A percentile compares a stretch with the other conserved stretches of the same genome.
Conservation (phyloP, 92 coral and sea anemone genomes). For the Pocillopora grandis region DNA sequence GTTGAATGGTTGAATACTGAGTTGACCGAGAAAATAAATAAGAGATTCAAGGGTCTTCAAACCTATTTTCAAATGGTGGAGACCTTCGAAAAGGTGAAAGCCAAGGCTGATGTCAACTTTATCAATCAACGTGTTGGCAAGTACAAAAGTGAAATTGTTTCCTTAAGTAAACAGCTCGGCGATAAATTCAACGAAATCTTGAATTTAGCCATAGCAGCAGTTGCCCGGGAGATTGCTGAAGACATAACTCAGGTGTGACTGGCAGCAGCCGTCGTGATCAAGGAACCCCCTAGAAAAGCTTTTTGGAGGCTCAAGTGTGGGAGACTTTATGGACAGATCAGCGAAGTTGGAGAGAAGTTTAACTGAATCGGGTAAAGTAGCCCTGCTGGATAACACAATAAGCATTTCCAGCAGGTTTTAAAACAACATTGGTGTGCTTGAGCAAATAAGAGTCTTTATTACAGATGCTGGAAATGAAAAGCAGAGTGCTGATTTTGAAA, state of each 20-base stretch:
- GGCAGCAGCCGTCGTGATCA: conserved; percentile 13
- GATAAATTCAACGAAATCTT: conserved; percentile 2
- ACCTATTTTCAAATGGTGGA: conserved; percentile 42
- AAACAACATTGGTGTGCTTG: conserved; percentile 17
- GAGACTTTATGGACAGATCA: conserved; percentile 20
- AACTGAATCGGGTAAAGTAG: neutral
- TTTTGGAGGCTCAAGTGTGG: conserved; percentile 20
- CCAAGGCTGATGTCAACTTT: conserved; percentile 34
- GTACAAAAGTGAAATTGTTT: conserved; percentile 10
- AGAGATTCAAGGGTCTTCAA: conserved; percentile 39
- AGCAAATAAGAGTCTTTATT: conserved; percentile 24
- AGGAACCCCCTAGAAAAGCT: conserved; percentile 37
- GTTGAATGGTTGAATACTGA: conserved; percentile 37
- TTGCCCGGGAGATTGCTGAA: conserved; percentile 35
- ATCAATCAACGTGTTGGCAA: neutral
- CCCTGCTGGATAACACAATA: neutral
- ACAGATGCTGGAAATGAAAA: neutral
- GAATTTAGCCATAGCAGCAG: conserved; percentile 26
- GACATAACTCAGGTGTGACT: conserved; percentile 10
- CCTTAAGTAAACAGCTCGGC: conserved; percentile 18
- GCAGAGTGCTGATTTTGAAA: conserved; percentile 16
- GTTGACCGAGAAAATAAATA: conserved; percentile 12
- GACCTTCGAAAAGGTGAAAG: conserved; percentile 33
- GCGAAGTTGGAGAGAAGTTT: conserved; percentile 17
- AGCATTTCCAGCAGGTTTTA: conserved; percentile 20